phyloP scores from a whole-genome alignment of 35 echinoderm and acorn worm genomes.

The Holothuria glaberrima region DNA sequence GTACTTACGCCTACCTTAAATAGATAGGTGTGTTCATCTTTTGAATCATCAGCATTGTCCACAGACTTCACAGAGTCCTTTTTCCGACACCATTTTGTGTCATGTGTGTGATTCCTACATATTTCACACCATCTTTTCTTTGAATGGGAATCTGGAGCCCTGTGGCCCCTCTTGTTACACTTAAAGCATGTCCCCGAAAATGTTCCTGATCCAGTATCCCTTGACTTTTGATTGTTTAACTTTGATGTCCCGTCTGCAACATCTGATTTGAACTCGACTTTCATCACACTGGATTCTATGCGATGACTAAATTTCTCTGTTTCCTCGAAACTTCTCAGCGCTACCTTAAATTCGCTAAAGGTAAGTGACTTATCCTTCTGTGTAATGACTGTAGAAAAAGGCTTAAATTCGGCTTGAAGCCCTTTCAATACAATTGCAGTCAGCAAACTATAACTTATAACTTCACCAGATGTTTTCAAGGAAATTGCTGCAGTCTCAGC shows the following conservation, averaged over 20 bases:
- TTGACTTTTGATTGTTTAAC: neutral
- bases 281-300: neutral
- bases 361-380: constrained; percentile 21
- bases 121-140: constrained; percentile 53
- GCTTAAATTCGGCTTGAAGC: constrained; percentile 8
- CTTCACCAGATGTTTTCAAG: constrained; percentile 30
- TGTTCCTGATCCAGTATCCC: constrained; percentile 16
- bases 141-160: constrained; percentile 11
- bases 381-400: constrained; percentile 22
- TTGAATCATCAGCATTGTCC: constrained; percentile 26
- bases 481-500: constrained; percentile 50
- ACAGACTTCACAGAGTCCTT: constrained; percentile 35
- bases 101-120: constrained; percentile 28
- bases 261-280: neutral
- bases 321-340: constrained; percentile 28
- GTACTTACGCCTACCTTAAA: constrained; percentile 27
- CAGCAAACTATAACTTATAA: constrained; percentile 25
- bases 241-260: neutral
- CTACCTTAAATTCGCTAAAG: constrained; percentile 43
- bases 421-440: constrained; percentile 54
- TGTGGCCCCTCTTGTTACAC: constrained; percentile 39
- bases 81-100: constrained; percentile 43
- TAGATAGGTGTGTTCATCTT: constrained; percentile 15
- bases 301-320: constrained; percentile 1
- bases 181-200: constrained; percentile 20